A percentile compares a stretch with the other conserved stretches of the same genome.
phyloP scores from a whole-genome alignment of 2,113 vertebrate genomes.

The Oostethus manadensis region DNA sequence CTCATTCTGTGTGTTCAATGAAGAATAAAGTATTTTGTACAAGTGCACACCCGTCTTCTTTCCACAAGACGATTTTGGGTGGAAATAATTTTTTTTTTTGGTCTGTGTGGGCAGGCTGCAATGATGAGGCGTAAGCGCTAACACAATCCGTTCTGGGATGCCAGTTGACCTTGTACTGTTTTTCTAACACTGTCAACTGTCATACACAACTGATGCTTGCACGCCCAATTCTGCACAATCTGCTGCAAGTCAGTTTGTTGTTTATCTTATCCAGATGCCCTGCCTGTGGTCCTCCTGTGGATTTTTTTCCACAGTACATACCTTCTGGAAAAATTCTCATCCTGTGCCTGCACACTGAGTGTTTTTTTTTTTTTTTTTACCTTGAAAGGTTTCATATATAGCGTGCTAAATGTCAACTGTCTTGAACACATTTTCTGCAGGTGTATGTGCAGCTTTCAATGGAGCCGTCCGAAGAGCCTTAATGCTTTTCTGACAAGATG shows the following conservation, averaged over 20 bases:
- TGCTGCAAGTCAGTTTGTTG: neutral
- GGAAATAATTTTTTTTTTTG: too few species aligned
- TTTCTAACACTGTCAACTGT: too few species aligned
- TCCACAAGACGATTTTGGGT: too few species aligned
- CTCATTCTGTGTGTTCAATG: too few species aligned
- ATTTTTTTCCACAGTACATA: neutral
- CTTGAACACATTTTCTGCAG: slow-evolving; percentile 28
- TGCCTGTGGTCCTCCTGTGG: neutral
- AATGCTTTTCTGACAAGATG: slow-evolving; percentile 33
- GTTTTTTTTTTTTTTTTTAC: neutral
- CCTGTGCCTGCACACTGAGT: slow-evolving; percentile 1
- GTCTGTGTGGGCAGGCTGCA: too few species aligned
- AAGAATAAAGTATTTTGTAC: too few species aligned
- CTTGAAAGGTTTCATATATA: slow-evolving; percentile 33
- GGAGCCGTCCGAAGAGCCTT: slow-evolving; percentile 14
- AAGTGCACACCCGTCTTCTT: too few species aligned
- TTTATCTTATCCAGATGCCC: neutral
- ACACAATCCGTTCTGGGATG: too few species aligned
- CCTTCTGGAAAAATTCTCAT: slow-evolving; percentile 10
- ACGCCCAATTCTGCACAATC: neutral
- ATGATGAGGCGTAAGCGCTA: too few species aligned
- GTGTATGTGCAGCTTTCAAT: slow-evolving; percentile 17
- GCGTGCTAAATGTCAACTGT: slow-evolving; percentile 42
- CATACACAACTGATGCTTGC: too few species aligned
- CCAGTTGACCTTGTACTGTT: too few species aligned